These are phyloP conservation scores for Chymomyza fuscimana DNA, from an alignment of 2,888 invertebrate species.

Conservation along the genomic window DNA sequence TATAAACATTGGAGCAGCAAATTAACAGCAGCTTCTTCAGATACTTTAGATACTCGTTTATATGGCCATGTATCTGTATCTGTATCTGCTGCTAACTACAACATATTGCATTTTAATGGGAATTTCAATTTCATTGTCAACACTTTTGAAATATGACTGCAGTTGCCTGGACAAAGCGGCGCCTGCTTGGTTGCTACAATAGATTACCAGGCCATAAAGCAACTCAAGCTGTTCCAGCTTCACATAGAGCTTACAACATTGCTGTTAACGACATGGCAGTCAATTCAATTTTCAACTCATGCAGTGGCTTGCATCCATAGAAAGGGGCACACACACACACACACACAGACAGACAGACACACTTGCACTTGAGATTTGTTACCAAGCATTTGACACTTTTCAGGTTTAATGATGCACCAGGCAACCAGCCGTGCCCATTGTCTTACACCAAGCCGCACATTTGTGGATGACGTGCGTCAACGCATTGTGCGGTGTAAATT, in stretches of 20 bases:
- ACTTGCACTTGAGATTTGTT: constrained; percentile 14
- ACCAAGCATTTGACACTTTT: constrained; percentile 67
- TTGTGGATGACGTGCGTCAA: constrained; percentile 71
- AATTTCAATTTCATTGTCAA: constrained; percentile 72
- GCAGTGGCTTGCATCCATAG: constrained; percentile 15
- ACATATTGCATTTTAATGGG: constrained; percentile 72
- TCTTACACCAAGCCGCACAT: constrained; percentile 65
- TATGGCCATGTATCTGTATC: background rate
- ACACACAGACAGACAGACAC: background rate
- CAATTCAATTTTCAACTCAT: constrained; percentile 53
- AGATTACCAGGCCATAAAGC: background rate
- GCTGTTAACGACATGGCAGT: constrained; percentile 14
- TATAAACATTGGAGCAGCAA: constrained; percentile 21
- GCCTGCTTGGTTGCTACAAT: background rate
- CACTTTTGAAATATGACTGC: constrained; percentile 66
- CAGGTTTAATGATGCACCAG: constrained; percentile 68
- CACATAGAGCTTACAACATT: background rate
- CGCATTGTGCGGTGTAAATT: constrained; percentile 70
- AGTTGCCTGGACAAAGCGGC: constrained; percentile 8
- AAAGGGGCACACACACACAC: background rate
- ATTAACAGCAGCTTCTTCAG: constrained; percentile 44
- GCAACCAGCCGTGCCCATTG: constrained; percentile 44
- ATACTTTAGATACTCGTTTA: constrained; percentile 7
- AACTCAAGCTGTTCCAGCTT: background rate
- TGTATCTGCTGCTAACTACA: constrained; percentile 45